Conservation (phyloP, 1,140 invertebrate species). For the Drosophila pallidifrons region DNA sequence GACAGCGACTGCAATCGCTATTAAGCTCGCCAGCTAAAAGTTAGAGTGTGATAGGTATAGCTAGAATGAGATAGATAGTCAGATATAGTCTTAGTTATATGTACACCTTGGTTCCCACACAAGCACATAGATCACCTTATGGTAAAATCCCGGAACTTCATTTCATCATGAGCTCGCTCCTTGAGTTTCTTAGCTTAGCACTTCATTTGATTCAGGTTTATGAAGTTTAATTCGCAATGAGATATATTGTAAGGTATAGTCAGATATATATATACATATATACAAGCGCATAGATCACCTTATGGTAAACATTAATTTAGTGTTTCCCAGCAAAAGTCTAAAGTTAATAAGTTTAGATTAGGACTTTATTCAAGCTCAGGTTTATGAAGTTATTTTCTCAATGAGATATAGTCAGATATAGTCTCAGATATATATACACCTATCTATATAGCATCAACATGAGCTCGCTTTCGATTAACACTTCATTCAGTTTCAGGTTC, state of each 20-base stretch:
- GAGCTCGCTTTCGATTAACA: too few species aligned
- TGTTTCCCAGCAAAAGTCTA: too few species aligned
- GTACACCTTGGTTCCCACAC: slow-evolving; percentile 68
- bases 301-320: too few species aligned
- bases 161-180: too few species aligned
- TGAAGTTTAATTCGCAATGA: background rate
- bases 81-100: background rate
- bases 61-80: background rate
- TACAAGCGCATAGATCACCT: slow-evolving; percentile 58
- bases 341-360: background rate
- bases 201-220: too few species aligned
- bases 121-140: slow-evolving; percentile 57
- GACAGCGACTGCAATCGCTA: slow-evolving; percentile 3
- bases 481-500: too few species aligned
- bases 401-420: background rate
- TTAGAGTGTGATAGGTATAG: background rate
- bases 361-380: background rate
- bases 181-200: background rate
- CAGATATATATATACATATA: slow-evolving; percentile 55
- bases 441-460: too few species aligned
- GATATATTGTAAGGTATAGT: background rate
- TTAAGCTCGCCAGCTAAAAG: slow-evolving; percentile 51
- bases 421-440: slow-evolving; percentile 33
- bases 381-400: too few species aligned
- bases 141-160: background rate